phyloP scores from a whole-genome alignment of 2,888 invertebrate genomes.

The Byasa hedistus region DNA sequence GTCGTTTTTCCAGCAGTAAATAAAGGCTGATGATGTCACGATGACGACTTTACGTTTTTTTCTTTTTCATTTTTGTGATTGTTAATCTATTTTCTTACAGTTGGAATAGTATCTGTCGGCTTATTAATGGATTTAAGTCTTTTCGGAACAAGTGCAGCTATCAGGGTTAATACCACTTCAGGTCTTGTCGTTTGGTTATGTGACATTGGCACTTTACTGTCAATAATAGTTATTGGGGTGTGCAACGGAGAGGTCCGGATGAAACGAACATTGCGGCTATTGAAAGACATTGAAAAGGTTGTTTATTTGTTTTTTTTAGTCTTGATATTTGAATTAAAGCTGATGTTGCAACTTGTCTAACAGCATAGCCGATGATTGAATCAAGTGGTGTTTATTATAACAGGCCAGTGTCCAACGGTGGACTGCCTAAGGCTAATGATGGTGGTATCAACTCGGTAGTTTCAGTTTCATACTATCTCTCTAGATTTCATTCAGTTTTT shows the following conservation, averaged over 20 bases:
- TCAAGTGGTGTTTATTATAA: no score
- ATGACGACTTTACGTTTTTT: no score
- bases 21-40: no score
- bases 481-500: no score
- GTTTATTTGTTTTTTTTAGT: not conserved
- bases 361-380: no score
- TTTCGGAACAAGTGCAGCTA: not conserved
- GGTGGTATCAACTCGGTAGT: no score
- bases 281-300: slow-evolving; percentile 1
- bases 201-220: not conserved
- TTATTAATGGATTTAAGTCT: slow-evolving; percentile 1
- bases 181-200: not conserved
- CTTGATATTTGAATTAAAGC: no score
- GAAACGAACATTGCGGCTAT: not conserved
- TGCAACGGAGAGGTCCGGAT: not conserved
- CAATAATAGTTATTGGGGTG: not conserved
- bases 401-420: no score
- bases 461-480: not conserved
- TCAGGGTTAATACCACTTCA: not conserved
- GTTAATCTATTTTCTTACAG: not conserved
- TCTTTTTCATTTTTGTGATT: no score
- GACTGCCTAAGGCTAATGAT: not conserved
- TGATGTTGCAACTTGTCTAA: no score
- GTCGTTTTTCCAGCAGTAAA: no score
- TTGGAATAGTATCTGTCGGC: not conserved